phyloP scores from a whole-genome alignment of 1,140 invertebrate species.

The Eubasilissa regina region DNA sequence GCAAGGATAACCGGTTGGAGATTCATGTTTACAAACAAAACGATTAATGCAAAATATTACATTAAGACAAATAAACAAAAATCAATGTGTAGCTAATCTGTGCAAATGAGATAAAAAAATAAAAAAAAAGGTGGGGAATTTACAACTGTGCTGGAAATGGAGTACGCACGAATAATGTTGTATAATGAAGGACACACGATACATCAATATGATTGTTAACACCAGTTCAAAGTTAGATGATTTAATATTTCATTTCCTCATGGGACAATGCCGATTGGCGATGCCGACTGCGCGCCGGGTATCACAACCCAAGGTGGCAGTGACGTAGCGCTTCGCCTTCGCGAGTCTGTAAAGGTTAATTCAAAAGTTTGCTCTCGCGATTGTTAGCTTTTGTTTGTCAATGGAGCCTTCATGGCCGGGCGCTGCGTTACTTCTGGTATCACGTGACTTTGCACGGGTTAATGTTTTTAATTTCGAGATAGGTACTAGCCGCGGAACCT shows the following conservation, averaged over 20 bases:
- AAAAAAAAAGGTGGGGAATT: too few species aligned
- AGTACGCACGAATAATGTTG: too few species aligned
- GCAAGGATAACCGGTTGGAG: too few species aligned
- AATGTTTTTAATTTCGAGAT: too few species aligned
- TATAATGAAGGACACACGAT: too few species aligned
- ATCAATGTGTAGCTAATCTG: too few species aligned
- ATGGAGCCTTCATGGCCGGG: constrained; percentile 36
- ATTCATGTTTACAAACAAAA: too few species aligned
- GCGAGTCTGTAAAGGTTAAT: constrained; percentile 34
- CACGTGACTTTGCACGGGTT: constrained; percentile 2
- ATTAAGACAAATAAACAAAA: too few species aligned
- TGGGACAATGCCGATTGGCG: constrained; percentile 35
- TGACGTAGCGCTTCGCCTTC: constrained; percentile 37
- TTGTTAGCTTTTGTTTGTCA: constrained; percentile 44
- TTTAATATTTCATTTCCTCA: constrained; percentile 30
- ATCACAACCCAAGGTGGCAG: constrained; percentile 22
- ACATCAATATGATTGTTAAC: background rate
- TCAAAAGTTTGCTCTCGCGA: constrained; percentile 42
- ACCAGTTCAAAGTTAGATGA: background rate
- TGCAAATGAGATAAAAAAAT: too few species aligned
- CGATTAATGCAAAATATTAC: too few species aligned
- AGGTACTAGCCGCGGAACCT: too few species aligned
- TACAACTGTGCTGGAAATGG: too few species aligned
- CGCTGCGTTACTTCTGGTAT: constrained; percentile 39
- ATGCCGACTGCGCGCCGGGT: background rate